Evolutionary conservation across 2,797 vertebrate genomes (phyloP).

Genomic region (Sebastes hubbsi): DNA sequence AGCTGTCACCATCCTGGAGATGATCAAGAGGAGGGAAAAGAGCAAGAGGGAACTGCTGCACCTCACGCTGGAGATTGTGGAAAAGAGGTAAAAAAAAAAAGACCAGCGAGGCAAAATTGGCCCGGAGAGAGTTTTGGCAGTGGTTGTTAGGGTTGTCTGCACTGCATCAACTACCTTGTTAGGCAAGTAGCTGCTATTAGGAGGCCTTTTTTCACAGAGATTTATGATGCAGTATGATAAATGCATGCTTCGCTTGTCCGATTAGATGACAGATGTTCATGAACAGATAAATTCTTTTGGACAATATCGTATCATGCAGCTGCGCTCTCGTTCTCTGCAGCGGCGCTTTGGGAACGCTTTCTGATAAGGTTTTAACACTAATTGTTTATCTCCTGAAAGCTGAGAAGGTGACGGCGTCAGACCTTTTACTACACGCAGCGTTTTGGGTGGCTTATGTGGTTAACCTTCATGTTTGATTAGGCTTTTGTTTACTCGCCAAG

Average conservation of each 20-base stretch:
- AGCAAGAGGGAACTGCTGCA: conserved; percentile 98
- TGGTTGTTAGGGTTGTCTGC: neutral
- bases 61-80: conserved; percentile 98
- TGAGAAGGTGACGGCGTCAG: neutral
- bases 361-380: neutral
- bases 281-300: neutral
- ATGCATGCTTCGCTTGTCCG: neutral
- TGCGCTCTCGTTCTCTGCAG: neutral
- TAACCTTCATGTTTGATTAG: conserved; percentile 17
- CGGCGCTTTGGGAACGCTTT: neutral
- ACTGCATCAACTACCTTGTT: neutral
- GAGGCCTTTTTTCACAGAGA: neutral
- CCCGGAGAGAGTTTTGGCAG: neutral
- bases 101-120: neutral
- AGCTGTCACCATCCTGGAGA: conserved; percentile 97
- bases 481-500: conserved; percentile 28
- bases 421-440: neutral
- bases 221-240: neutral
- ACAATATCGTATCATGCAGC: neutral
- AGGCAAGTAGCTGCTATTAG: neutral
- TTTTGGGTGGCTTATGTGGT: neutral
- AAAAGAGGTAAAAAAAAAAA: conserved; percentile 89
- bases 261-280: neutral
- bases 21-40: conserved; percentile 98
- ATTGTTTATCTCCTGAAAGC: neutral